Evolutionary conservation across 2,113 vertebrate genomes (phyloP).

Genomic region (Sapayoa aenigma): DNA sequence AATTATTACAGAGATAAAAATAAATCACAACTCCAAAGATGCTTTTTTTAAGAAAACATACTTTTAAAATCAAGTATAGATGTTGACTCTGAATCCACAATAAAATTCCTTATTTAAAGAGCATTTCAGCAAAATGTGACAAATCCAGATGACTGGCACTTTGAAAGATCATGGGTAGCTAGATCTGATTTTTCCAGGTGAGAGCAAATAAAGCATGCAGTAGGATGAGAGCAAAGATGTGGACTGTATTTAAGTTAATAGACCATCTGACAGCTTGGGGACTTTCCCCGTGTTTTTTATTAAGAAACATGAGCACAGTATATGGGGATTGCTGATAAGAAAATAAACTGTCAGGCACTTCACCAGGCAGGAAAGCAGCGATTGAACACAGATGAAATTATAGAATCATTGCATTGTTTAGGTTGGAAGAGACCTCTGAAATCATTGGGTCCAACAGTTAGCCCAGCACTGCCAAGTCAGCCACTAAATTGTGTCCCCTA

Average conservation of each 20-base stretch:
- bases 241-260: slow-evolving; percentile 43
- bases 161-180: neutral
- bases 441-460: fast-evolving
- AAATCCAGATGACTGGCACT: neutral
- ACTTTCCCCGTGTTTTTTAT: slow-evolving; percentile 64
- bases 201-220: slow-evolving; percentile 23
- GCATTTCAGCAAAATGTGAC: neutral
- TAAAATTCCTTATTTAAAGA: slow-evolving; percentile 19
- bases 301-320: slow-evolving; percentile 56
- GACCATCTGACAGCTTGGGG: slow-evolving; percentile 49
- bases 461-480: neutral
- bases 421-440: neutral
- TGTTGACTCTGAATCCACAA: neutral
- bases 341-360: slow-evolving; percentile 71
- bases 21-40: neutral
- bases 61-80: neutral
- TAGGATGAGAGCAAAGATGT: slow-evolving; percentile 13
- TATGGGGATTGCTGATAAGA: slow-evolving; percentile 73
- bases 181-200: slow-evolving; percentile 10
- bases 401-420: neutral
- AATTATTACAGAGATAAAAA: slow-evolving; percentile 1
- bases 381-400: slow-evolving; percentile 68
- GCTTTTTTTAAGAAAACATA: neutral
- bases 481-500: neutral
- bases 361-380: slow-evolving; percentile 62